These are phyloP conservation scores for Philhelius pedissequus DNA, from an alignment of 2,888 invertebrate species.

Conservation along the genomic window DNA sequence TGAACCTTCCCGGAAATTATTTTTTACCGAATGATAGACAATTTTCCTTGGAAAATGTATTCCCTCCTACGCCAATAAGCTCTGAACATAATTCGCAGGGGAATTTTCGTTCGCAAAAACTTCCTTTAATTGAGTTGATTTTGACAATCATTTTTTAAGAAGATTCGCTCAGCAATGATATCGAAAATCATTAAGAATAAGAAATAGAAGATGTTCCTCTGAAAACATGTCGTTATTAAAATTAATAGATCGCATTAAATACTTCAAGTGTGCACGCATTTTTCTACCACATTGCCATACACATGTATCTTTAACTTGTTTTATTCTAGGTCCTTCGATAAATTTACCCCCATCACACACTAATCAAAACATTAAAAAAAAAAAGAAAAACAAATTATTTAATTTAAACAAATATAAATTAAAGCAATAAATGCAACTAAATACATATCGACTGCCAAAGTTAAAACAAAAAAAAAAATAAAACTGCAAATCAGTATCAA, in stretches of 20 bases:
- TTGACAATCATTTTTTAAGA: too few species aligned
- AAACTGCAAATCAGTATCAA: not conserved
- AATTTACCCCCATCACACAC: conserved; percentile 31
- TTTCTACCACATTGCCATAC: not conserved
- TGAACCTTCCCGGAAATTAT: too few species aligned
- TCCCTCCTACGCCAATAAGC: too few species aligned
- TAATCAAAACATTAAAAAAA: not conserved
- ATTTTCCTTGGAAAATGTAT: too few species aligned
- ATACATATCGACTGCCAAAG: conserved; percentile 67
- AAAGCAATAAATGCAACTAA: conserved; percentile 65
- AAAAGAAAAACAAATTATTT: not conserved
- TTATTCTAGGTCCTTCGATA: not conserved
- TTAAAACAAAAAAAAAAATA: conserved; percentile 3
- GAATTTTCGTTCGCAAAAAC: too few species aligned
- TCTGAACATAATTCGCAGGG: too few species aligned
- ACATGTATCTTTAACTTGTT: not conserved
- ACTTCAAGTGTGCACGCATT: not conserved
- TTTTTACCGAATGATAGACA: too few species aligned
- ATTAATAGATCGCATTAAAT: not conserved
- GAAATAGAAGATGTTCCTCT: not conserved
- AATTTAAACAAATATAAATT: conserved; percentile 18
- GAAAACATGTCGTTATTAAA: not conserved
- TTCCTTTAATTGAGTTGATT: too few species aligned
- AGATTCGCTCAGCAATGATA: too few species aligned
- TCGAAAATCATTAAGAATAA: not conserved